Evolutionary conservation across 2,888 invertebrate species (phyloP).

Genomic region (Drosophila pseudotalamancana): DNA sequence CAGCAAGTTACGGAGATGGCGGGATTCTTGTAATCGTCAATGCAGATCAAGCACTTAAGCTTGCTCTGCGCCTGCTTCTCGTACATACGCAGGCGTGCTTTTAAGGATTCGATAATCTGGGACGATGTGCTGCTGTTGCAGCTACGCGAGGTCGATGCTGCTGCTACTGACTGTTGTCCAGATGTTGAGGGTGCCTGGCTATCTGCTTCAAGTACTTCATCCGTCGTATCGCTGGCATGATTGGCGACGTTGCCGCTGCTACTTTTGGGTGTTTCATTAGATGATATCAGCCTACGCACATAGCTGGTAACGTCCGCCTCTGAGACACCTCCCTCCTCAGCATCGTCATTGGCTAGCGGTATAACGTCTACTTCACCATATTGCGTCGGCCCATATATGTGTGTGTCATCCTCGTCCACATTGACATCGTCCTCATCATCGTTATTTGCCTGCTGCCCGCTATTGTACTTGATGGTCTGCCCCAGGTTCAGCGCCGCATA

Average conservation of each 20-base stretch:
- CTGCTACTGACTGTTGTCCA: slow-evolving; percentile 4
- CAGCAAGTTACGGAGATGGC: slow-evolving; percentile 97
- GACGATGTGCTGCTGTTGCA: slow-evolving; percentile 32
- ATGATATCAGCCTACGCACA: slow-evolving; percentile 80
- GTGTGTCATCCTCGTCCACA: slow-evolving; percentile 94
- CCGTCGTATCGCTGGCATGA: slow-evolving; percentile 48
- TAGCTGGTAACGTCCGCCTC: slow-evolving; percentile 80
- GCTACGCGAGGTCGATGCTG: slow-evolving; percentile 32
- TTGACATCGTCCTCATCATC: slow-evolving; percentile 90
- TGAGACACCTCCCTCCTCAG: slow-evolving; percentile 83
- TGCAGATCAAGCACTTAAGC: slow-evolving; percentile 95
- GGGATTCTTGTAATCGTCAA: slow-evolving; percentile 93
- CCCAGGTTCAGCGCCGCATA: slow-evolving; percentile 86
- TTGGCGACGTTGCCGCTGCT: slow-evolving; percentile 18
- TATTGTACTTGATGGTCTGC: slow-evolving; percentile 67
- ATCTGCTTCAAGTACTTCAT: slow-evolving; percentile 7
- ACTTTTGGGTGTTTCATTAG: slow-evolving; percentile 47
- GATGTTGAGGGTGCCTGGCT: slow-evolving; percentile 37
- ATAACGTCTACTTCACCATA: slow-evolving; percentile 91
- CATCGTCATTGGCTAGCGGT: slow-evolving; percentile 84
- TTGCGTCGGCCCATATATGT: slow-evolving; percentile 93
- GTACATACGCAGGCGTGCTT: slow-evolving; percentile 90
- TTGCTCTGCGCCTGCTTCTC: slow-evolving; percentile 88
- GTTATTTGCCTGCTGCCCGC: slow-evolving; percentile 60
- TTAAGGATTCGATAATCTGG: slow-evolving; percentile 89